These are phyloP conservation scores for Intellagama lesueurii DNA, from an alignment of 2,797 vertebrate species.

Conservation along the genomic window DNA sequence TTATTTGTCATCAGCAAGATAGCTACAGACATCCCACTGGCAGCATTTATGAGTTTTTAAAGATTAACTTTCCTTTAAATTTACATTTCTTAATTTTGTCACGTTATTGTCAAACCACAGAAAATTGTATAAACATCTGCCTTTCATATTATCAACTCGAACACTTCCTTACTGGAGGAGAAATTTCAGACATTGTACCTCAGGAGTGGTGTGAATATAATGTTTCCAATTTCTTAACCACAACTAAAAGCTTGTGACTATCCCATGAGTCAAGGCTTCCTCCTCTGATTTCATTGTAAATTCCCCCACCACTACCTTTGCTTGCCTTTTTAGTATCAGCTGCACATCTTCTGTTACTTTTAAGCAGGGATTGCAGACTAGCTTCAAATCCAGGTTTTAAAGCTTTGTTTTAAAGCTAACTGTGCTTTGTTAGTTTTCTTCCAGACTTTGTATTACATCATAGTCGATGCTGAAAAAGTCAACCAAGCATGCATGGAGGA, in stretches of 20 bases:
- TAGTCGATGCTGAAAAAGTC: background rate
- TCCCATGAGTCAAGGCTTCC: too few species aligned
- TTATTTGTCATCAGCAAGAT: conserved; percentile 21
- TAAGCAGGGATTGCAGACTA: background rate
- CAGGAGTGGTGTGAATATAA: background rate
- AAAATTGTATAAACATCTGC: background rate
- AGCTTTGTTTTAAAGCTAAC: background rate
- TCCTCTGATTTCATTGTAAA: background rate
- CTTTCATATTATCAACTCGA: background rate
- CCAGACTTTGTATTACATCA: background rate
- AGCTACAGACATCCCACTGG: conserved; percentile 7
- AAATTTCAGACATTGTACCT: background rate
- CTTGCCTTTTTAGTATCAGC: background rate
- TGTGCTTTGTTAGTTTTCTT: background rate
- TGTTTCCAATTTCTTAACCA: background rate
- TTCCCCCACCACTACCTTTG: background rate
- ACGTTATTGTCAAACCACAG: background rate
- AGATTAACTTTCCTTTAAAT: background rate
- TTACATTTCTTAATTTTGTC: conserved; percentile 19
- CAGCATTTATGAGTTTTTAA: conserved; percentile 1
- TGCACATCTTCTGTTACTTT: background rate
- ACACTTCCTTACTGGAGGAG: background rate
- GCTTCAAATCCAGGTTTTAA: background rate
- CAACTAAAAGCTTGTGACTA: background rate
- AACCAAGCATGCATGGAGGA: background rate